Evolutionary conservation across 2,113 vertebrate species (phyloP), one percentile per base, ranked within the genome.

Genomic region (Prionailurus bengalensis): DNA sequence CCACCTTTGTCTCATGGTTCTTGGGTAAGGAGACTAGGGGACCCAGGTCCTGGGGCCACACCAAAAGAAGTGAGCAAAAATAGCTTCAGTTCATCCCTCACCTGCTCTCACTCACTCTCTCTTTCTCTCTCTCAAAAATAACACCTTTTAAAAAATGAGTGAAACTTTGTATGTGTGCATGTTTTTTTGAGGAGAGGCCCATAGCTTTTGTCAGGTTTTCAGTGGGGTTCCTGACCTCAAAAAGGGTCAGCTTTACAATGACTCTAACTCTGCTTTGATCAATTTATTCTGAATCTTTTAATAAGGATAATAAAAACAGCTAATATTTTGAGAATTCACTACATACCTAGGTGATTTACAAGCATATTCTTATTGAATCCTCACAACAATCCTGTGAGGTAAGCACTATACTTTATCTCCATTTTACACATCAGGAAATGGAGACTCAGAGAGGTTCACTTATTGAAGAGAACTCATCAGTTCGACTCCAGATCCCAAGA

Each of bases 1-100:
- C 83, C 85, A 70, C 12, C 19, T 91, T 92, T 94, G 95, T 95
- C 48, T 97, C 84, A 19, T 90, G 70, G 71, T 53, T 95, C 70
- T 95, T 94, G 63, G 86, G 51, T 42, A 93, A n/a, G 33, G 70
- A 83, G 29, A 78, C 29, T 76, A 42, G 71, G 48, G 25, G 9
- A 21, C 5, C 55, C 36, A 71, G 48, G 27, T 19, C 11, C 33
- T 89, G 58, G 66, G 10, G 25, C 39, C 21, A 31, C 27, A 92
- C n/a, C 17, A 81, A 80, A 33, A 94, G 48, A 66, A 71, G 29
- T 78, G 48, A 74, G 58, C 53, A 63, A 76, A 31, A 70, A 90
- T 4, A 19, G 58, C 61, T 84, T 88, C 36, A n/a, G n/a, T 55
- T 76, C 33, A 36, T 9, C 21, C 21, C 58, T 61, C 58, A 21